Percentiles rank a stretch among this genome's conserved stretches.
These are phyloP conservation scores for Spheniscus mendiculus DNA, from an alignment of 2,113 vertebrate genomes.

Conservation along the genomic window DNA sequence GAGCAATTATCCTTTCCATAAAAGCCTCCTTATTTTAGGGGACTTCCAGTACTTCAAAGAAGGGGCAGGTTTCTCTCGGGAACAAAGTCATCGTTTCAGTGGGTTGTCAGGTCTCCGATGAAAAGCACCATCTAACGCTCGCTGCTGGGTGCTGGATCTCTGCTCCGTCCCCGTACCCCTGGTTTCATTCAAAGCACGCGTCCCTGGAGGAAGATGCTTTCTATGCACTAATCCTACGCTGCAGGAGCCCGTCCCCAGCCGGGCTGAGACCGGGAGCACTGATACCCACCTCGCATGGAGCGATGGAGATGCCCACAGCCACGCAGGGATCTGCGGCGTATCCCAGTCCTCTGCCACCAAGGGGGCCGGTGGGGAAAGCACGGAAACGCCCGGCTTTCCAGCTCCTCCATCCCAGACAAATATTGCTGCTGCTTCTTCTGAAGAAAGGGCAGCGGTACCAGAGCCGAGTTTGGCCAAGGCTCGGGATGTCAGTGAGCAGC, in stretches of 20 bases:
- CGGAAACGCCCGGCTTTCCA: fast-evolving
- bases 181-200: fast-evolving
- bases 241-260: background rate
- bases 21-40: background rate
- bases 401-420: background rate
- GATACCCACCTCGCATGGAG: fast-evolving
- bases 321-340: background rate
- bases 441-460: background rate
- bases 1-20: background rate
- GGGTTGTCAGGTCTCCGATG: background rate
- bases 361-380: background rate
- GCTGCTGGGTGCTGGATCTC: background rate
- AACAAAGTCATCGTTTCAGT: background rate
- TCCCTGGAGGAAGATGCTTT: background rate
- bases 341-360: background rate
- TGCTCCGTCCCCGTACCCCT: background rate
- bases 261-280: background rate
- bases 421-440: background rate
- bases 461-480: background rate
- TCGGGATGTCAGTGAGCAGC: background rate
- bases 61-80: background rate
- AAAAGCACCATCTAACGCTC: fast-evolving
- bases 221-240: background rate
- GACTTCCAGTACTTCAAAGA: background rate
- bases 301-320: background rate